Base-by-base conservation (phyloP, 2,888 invertebrate genomes). In the Myathropa florea region DNA sequence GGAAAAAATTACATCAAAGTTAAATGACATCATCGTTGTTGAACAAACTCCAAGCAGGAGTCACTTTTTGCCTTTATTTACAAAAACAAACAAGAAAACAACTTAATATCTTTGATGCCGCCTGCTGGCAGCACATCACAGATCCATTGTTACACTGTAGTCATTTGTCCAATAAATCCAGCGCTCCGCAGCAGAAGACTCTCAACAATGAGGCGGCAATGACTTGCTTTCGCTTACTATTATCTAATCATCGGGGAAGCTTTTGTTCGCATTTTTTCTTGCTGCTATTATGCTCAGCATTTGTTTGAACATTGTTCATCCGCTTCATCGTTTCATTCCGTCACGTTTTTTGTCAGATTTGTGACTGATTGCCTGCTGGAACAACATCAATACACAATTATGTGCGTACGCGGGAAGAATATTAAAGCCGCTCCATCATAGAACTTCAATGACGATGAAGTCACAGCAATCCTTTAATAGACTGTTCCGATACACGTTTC, bases 341-440 rank as follows among this genome's bases (percentile, higher is more conserved):
- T 76, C 76, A 76, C 76, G 76, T 33, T 67, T 76, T 60, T 46
- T 76, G 36, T 36, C 33, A 67, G 76, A 76, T 76, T 26, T 18
- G 46, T 76, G 67, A 60, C 28, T 60, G 67, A 76, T 76, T 76
- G 59, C 59, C 21, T 36, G 21, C 21, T 73, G 18, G 10, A 23
- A 2, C 23, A 70, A 57, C 57, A 68, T 46, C 46, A 46, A 18
- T 18, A 18, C 46, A 46, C 46, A 18, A 46, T 18, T 46, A 46
- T 4, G 46, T 46, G 18, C 46, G 18, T 18, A 18, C 18, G 46
- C 46, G 46, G 18, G 46, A 7, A 46, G 46, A 46, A 46, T 46
- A 46, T 7, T 18, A 46, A 46, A 46, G 18, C 7, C 18, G 2
- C 39, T 39, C 39, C 14, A n/a, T 39, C 39, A 2, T 18, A 46